These are phyloP conservation scores for Parochlus steinenii DNA, from an alignment of 2,888 invertebrate species.

Conservation along the genomic window DNA sequence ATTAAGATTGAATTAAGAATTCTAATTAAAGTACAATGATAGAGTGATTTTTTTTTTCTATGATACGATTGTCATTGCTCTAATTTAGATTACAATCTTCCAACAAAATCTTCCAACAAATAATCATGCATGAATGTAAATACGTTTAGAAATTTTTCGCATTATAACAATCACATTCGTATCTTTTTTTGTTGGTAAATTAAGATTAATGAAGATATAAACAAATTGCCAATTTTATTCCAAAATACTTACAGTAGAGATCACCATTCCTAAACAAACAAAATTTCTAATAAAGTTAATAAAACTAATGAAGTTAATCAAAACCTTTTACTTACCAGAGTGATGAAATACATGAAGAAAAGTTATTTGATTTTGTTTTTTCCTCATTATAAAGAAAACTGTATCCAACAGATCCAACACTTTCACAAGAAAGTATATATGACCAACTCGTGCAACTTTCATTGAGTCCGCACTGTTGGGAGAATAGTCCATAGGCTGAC, in stretches of 20 bases:
- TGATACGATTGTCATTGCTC: no score
- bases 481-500: constrained; percentile 42
- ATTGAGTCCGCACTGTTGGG: constrained; percentile 28
- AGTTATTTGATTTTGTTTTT: constrained; percentile 65
- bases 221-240: no score
- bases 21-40: neutral
- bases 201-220: no score
- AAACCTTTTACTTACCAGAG: neutral
- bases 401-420: constrained; percentile 13
- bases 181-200: no score
- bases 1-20: neutral
- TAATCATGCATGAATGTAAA: no score
- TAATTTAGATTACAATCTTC: no score
- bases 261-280: constrained; percentile 36
- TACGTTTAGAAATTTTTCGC: no score
- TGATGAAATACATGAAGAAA: constrained; percentile 82
- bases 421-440: constrained; percentile 28
- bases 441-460: constrained; percentile 31
- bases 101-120: no score
- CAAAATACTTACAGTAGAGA: no score
- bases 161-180: no score
- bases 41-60: neutral
- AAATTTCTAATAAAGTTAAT: constrained; percentile 60
- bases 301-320: neutral
- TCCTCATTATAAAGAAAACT: constrained; percentile 65